Evolutionary conservation across 2,888 invertebrate genomes (phyloP), one percentile per base, ranked within the genome.

Genomic region (Tetragonula carbonaria): DNA sequence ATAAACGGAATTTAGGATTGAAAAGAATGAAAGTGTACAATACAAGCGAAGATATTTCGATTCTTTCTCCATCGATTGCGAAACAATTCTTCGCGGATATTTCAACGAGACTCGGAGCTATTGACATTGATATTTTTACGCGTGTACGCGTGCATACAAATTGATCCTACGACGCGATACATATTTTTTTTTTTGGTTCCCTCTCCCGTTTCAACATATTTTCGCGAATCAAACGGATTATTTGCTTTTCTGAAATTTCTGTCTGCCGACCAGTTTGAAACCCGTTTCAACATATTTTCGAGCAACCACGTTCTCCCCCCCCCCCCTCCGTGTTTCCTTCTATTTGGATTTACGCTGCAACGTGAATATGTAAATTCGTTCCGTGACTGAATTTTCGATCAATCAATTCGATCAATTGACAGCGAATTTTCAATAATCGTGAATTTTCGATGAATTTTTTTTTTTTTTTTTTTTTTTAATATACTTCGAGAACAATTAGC

Each of bases 221-320:
- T 68, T 23, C 50, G 18, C 53, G 55, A 70, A 62, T 51, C 28
- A 18, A 14, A 66, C 51, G 57, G 53, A 62, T 45, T 70, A 28
- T 53, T 70, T 72, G 16, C 14, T 50, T 50, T 23, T 62, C 63
- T 62, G 50, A 65, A 18, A 65, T 33, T 71, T 74, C 51, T 50
- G 18, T 21, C 38, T 8, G 38, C 38, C 66, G 33, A 18, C 28
- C 53, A 65, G 38, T 67, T 28, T 65, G 53, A 66, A 51, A 75
- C 2, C 38, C 45, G 33, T 33, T 70, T 13, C 59, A 70, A 76
- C 67, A 21, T 75, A 75, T 82, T 79, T 82, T 59, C 33, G 51
- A 51, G 51, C 38, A 66, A 76, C 16, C 62, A 45, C 4, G 33
- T 51, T 62, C 28, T 2, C 28, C 28, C 28, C 28, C 28, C 28